Percentiles rank a stretch among this genome's conserved stretches.
Evolutionary conservation across 1,140 invertebrate species (phyloP).

Genomic region (Epicauta chinensis): DNA sequence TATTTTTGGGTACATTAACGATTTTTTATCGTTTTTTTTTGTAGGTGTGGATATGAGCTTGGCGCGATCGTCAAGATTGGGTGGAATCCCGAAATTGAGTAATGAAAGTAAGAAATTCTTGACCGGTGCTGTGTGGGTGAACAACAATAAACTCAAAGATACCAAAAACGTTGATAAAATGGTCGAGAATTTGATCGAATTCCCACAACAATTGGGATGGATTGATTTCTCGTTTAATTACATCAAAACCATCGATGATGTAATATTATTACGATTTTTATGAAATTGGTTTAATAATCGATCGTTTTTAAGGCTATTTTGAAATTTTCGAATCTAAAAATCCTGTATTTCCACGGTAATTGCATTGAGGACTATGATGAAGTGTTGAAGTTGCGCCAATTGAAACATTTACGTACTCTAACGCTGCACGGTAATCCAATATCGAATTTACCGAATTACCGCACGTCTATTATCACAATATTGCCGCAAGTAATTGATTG

Average conservation of each 20-base stretch:
- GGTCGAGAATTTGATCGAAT: slow-evolving; percentile 39
- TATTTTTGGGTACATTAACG: neutral
- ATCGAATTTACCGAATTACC: slow-evolving; percentile 42
- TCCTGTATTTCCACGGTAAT: slow-evolving; percentile 49
- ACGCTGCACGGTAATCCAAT: slow-evolving; percentile 53
- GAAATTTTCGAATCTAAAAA: slow-evolving; percentile 39
- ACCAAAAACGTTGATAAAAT: slow-evolving; percentile 41
- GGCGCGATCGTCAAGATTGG: slow-evolving; percentile 35
- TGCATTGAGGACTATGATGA: slow-evolving; percentile 43
- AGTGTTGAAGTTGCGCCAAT: slow-evolving; percentile 40
- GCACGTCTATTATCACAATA: slow-evolving; percentile 44
- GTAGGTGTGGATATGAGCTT: slow-evolving; percentile 28
- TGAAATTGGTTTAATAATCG: too few relatives aligned
- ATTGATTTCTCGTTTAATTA: slow-evolving; percentile 50
- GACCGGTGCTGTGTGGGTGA: slow-evolving; percentile 49
- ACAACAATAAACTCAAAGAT: slow-evolving; percentile 47
- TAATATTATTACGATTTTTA: too few relatives aligned
- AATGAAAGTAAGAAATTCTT: slow-evolving; percentile 40
- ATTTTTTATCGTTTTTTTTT: neutral
- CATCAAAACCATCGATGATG: slow-evolving; percentile 44
- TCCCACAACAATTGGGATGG: slow-evolving; percentile 45
- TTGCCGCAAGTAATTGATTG: slow-evolving; percentile 43
- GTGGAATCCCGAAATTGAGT: slow-evolving; percentile 40
- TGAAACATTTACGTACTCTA: slow-evolving; percentile 44
- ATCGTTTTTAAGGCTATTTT: slow-evolving; percentile 36